Evolutionary conservation across 2,797 vertebrate species (phyloP), one percentile per base, ranked within the genome.

Genomic region (Tenualosa thibaudeaui): DNA sequence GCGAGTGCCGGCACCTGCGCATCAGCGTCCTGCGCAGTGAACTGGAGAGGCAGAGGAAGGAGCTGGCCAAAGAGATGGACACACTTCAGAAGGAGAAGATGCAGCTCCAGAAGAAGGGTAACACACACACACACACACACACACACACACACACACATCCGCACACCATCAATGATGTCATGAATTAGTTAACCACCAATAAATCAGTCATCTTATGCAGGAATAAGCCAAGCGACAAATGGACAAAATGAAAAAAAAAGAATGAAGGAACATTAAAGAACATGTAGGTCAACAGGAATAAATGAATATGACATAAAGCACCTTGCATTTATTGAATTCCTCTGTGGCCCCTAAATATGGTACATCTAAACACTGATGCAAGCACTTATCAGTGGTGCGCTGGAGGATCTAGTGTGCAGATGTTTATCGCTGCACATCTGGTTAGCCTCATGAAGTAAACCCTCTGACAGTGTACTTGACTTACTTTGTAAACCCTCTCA

Each of bases 1-100:
- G 95, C 50, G 98, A 99, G 92, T 97, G 97, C 92, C 96, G 98
- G 94, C 97, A 97, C 88, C 90, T 99, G 90, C 97, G 97, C 86
- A 96, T 99, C 68, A 93, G 97, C 81, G 97, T 98, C 91, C 97
- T 99, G 89, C 96, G 92, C 40, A 96, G 96, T 43, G 98, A 99
- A 86, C 92, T 99, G 91, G 96, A 98, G 93, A 95, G 98, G 88
- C 98, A 99, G 94, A 97, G 94, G 93, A 97, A 96, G 89, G 97
- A 97, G 0, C 92, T 99, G n/a, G 94, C 95, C 86, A 93, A 95
- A 78, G 98, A 99, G 92, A 94, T 93, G 22, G 97, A 97, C n/a
- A 91, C 95, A 65, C 90, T 96, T 83, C 97, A 97, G 84, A 99
- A 99, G 87, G 95, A 97, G 24, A 95, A 95, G 83, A 91, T 88